Percentiles rank a stretch among this genome's conserved stretches.
These are phyloP conservation scores for Heloderma charlesbogerti DNA, from an alignment of 2,113 vertebrate genomes.

Conservation along the genomic window DNA sequence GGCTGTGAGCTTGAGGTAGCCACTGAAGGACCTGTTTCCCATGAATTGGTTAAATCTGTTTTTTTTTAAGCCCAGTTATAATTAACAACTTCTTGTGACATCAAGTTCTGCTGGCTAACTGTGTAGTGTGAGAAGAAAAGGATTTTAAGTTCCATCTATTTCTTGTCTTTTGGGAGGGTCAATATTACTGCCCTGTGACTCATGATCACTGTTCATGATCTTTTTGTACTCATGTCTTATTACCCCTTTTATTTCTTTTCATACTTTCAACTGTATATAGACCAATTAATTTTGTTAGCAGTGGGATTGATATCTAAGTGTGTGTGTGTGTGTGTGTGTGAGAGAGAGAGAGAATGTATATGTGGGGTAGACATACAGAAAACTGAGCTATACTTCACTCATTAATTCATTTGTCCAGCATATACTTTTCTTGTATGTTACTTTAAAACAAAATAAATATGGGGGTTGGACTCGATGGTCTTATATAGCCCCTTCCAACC, in stretches of 20 bases:
- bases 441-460: constrained; percentile 71
- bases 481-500: no score
- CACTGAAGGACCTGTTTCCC: no score
- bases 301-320: neutral
- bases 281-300: neutral
- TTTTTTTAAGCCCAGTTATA: no score
- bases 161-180: neutral
- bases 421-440: constrained; percentile 40
- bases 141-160: no score
- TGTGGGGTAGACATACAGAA: constrained; percentile 36
- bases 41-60: neutral
- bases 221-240: neutral
- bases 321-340: neutral
- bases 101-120: neutral
- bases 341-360: neutral
- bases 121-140: neutral
- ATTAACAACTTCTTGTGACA: neutral
- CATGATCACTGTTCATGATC: neutral
- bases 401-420: neutral
- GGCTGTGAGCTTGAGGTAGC: neutral
- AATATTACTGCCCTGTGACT: no score
- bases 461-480: no score
- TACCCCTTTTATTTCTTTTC: constrained; percentile 6
- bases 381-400: constrained; percentile 53
- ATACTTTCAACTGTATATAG: neutral